Conservation (phyloP, 2,888 invertebrate genomes). For the Pomacea canaliculata region DNA sequence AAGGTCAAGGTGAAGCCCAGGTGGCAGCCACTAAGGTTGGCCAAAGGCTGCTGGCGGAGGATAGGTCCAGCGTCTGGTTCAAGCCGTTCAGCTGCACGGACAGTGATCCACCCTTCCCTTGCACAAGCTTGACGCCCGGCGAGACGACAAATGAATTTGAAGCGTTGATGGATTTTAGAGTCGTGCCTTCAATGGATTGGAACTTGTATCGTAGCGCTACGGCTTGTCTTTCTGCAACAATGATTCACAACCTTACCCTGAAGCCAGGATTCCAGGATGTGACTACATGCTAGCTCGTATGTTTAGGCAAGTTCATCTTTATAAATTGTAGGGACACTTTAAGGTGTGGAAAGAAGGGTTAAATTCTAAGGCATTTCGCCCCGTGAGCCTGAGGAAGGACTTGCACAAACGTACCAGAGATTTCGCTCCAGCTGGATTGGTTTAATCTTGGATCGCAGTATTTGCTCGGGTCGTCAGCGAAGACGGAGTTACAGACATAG, state of each 20-base stretch:
- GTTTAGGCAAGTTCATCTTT: too few relatives aligned
- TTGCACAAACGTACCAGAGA: too few relatives aligned
- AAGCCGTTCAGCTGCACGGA: constrained; percentile 21
- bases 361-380: too few relatives aligned
- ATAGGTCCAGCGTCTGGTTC: constrained; percentile 18
- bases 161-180: constrained; percentile 1
- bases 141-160: neutral
- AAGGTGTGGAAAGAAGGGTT: too few relatives aligned
- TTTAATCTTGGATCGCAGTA: constrained; percentile 27
- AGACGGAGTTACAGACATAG: constrained; percentile 34
- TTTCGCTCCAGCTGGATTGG: too few relatives aligned
- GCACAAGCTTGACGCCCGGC: constrained; percentile 26
- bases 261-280: too few relatives aligned
- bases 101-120: constrained; percentile 35
- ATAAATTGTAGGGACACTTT: too few relatives aligned
- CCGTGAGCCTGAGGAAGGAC: too few relatives aligned
- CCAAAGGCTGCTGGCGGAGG: constrained; percentile 32
- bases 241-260: too few relatives aligned
- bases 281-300: too few relatives aligned
- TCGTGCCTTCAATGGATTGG: neutral
- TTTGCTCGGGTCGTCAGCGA: constrained; percentile 34
- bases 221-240: too few relatives aligned
- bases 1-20: constrained; percentile 40
- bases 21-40: constrained; percentile 35
- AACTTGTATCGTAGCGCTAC: constrained; percentile 8